These are phyloP conservation scores for Cancer borealis DNA, from an alignment of 2,888 invertebrate species.

Conservation along the genomic window DNA sequence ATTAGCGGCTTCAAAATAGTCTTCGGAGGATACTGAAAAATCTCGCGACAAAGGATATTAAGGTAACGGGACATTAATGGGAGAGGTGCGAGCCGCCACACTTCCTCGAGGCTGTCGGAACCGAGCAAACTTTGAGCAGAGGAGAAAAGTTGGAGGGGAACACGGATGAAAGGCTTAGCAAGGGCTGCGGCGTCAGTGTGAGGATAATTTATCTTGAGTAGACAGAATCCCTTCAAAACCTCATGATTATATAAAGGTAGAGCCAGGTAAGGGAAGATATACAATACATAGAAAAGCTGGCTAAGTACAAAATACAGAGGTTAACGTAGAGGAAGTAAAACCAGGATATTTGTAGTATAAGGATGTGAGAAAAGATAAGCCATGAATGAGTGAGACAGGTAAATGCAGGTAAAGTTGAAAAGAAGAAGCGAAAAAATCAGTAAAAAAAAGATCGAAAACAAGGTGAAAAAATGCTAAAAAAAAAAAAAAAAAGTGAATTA, in stretches of 20 bases:
- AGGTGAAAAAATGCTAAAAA: too few species aligned
- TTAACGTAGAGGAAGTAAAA: too few species aligned
- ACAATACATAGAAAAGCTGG: neutral
- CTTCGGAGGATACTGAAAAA: neutral
- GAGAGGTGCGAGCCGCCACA: constrained; percentile 20
- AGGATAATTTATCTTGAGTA: neutral
- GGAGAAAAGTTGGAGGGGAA: constrained; percentile 24
- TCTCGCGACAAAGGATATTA: neutral
- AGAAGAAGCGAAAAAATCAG: neutral
- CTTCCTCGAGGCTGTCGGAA: neutral
- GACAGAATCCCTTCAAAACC: neutral
- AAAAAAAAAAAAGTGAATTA: too few species aligned
- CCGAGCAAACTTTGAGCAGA: constrained; percentile 10
- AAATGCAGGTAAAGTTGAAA: neutral
- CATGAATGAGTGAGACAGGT: neutral
- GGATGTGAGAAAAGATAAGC: neutral
- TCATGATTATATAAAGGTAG: neutral
- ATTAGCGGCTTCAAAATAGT: neutral
- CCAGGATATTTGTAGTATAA: too few species aligned
- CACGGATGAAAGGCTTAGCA: neutral
- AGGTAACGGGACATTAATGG: neutral
- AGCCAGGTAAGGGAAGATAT: neutral
- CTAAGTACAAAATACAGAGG: too few species aligned
- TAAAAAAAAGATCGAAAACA: too few species aligned
- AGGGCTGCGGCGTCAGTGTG: neutral